Base-by-base conservation (phyloP, 2,113 vertebrate genomes). In the Otis tarda region DNA sequence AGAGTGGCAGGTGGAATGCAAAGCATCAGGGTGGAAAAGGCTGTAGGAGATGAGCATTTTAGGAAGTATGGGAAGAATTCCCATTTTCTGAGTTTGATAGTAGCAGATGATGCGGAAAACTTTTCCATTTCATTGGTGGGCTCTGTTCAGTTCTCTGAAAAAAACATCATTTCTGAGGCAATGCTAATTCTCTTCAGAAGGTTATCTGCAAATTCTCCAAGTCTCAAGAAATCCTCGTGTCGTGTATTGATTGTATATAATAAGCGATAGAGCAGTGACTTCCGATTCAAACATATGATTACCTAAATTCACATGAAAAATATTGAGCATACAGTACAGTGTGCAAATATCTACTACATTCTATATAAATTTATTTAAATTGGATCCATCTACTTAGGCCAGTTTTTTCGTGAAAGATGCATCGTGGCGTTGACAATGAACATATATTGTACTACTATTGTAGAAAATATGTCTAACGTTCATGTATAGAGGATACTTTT, bases 61-160 rank as follows among this genome's bases (percentile, higher is more conserved):
- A 41, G 47, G 20, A 89, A 52, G 6, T 43, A 68, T 1, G 23
- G 33, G 30, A 80, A 52, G 35, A 69, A 59, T 56, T 90, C 21
- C 28, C 1, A 4, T 55, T 47, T 77, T 60, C 17, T 7, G 25
- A 69, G 10, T 86, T 74, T 3, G 6, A 30, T 12, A 43, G 33
- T 21, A 80, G 25, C 17, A 47, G 4, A 3, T 56, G 15, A 65
- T 57, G 10, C 2, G 1, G 39, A 60, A 64, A 60, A 41, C 17
- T 12, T 75, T 1, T 16, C 18, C 1, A 21, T 86, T 67, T 76
- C 0, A 0, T 49, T 75, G 12, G 37, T 41, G 33, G 33, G 2
- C 13, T 71, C 9, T 52, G 4, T 73, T 87, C 25, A 41, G 45
- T 60, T 93, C 33, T 61, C 16, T 65, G 59, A 37, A 76, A 63